Percentiles rank a stretch among this genome's conserved stretches.
Evolutionary conservation across 2,888 invertebrate species (phyloP).

Genomic region (Zygaena filipendulae): DNA sequence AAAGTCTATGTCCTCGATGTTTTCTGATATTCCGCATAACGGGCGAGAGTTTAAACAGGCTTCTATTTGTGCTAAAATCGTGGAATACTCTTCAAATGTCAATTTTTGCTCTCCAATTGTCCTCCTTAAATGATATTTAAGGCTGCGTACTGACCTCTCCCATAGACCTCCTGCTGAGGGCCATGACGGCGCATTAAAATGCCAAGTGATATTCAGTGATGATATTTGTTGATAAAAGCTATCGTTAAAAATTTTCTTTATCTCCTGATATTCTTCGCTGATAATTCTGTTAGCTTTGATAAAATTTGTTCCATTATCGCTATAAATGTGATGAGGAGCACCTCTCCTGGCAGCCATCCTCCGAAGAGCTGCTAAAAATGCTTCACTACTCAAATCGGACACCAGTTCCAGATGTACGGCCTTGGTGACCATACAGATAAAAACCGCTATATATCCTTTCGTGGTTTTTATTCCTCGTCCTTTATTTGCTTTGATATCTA

Average conservation of each 20-base stretch:
- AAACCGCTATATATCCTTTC: slow-evolving; percentile 3
- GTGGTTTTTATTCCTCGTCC: slow-evolving; percentile 3
- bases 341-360: no score
- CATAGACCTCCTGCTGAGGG: slow-evolving; percentile 2
- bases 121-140: slow-evolving; percentile 6
- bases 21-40: slow-evolving; percentile 5
- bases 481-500: slow-evolving; percentile 1
- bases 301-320: no score
- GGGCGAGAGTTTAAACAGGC: slow-evolving; percentile 8
- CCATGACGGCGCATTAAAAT: slow-evolving; percentile 6
- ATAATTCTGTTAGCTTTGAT: slow-evolving; percentile 3
- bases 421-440: slow-evolving; percentile 7
- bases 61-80: slow-evolving; percentile 5
- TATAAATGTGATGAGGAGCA: slow-evolving; percentile 4
- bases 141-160: slow-evolving; percentile 4
- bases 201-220: slow-evolving; percentile 6
- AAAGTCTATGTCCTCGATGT: slow-evolving; percentile 1
- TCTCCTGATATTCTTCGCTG: slow-evolving; percentile 1
- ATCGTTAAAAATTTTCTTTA: slow-evolving; percentile 1
- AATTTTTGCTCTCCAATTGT: slow-evolving; percentile 7
- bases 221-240: slow-evolving; percentile 1
- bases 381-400: slow-evolving; percentile 3
- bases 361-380: slow-evolving; percentile 5
- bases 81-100: slow-evolving; percentile 6
- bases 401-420: slow-evolving; percentile 7